phyloP scores from a whole-genome alignment of 2,888 invertebrate species.

The Parasteatoda lunata region DNA sequence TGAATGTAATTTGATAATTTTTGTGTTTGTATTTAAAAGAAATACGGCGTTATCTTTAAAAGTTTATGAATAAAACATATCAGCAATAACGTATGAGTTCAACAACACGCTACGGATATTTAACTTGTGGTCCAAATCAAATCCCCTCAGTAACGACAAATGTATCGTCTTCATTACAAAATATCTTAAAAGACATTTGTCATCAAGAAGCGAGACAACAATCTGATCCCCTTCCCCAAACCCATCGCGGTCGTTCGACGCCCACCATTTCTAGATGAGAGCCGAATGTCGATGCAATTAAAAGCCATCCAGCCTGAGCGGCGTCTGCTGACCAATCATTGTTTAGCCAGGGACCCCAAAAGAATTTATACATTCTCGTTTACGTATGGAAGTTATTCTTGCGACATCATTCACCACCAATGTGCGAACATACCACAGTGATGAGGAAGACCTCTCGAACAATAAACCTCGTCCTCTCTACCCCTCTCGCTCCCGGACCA shows the following conservation, averaged over 20 bases:
- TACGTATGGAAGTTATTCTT: slow-evolving; percentile 26
- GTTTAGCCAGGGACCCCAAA: slow-evolving; percentile 7
- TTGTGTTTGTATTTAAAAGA: no score
- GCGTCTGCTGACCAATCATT: slow-evolving; percentile 36
- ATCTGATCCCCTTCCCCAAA: not conserved
- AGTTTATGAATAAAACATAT: no score
- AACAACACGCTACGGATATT: no score
- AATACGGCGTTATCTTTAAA: no score
- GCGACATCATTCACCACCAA: slow-evolving; percentile 28
- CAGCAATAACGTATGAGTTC: no score
- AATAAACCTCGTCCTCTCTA: slow-evolving; percentile 14
- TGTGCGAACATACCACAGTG: slow-evolving; percentile 20
- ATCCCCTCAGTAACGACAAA: no score
- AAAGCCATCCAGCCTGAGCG: slow-evolving; percentile 33
- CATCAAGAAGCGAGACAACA: no score
- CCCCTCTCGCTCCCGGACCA: slow-evolving; percentile 8
- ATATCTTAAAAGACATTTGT: no score
- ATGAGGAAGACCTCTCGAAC: slow-evolving; percentile 27
- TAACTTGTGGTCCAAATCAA: no score
- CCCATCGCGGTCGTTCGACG: not conserved
- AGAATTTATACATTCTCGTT: slow-evolving; percentile 43
- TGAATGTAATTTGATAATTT: no score
- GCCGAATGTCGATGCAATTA: slow-evolving; percentile 39
- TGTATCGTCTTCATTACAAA: not conserved
- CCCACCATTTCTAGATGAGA: not conserved